Conservation (phyloP, 2,797 vertebrate genomes). For the Tokudaia tokunoshimensis region DNA sequence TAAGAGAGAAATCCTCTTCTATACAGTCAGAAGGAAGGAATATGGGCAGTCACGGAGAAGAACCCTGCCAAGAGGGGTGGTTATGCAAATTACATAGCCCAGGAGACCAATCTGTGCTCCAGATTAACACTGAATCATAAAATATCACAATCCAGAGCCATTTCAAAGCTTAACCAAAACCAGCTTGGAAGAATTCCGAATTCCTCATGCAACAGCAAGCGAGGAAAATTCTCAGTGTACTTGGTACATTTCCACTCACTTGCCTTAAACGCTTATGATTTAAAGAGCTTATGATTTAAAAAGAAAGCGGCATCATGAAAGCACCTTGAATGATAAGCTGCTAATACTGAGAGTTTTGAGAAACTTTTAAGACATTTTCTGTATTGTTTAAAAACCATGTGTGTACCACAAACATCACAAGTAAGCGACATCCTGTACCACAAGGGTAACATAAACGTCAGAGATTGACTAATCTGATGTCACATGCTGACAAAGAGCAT, state of each 20-base stretch:
- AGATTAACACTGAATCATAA: constrained; percentile 1
- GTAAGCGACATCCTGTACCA: constrained; percentile 2
- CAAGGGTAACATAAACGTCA: background rate
- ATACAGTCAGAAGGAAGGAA: background rate
- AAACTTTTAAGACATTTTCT: constrained; percentile 23
- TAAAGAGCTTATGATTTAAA: constrained; percentile 22
- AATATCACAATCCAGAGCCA: background rate
- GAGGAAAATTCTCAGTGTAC: background rate
- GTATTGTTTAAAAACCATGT: constrained; percentile 26
- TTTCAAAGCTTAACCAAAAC: constrained; percentile 58
- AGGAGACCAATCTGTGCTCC: background rate
- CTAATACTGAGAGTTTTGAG: background rate
- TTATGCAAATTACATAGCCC: constrained; percentile 6
- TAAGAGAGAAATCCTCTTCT: background rate
- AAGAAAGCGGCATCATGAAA: background rate
- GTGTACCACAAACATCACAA: background rate
- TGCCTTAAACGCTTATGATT: constrained; percentile 19
- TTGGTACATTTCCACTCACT: background rate
- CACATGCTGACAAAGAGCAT: background rate
- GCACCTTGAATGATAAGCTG: constrained; percentile 17
- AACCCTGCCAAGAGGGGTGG: constrained; percentile 12
- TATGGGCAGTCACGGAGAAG: background rate
- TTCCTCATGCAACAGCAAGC: constrained; percentile 43
- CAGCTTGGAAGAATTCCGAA: constrained; percentile 44
- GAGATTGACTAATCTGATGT: constrained; percentile 3